These are phyloP conservation scores for Litoditis marina DNA, from an alignment of 2,888 invertebrate genomes.

Conservation along the genomic window DNA sequence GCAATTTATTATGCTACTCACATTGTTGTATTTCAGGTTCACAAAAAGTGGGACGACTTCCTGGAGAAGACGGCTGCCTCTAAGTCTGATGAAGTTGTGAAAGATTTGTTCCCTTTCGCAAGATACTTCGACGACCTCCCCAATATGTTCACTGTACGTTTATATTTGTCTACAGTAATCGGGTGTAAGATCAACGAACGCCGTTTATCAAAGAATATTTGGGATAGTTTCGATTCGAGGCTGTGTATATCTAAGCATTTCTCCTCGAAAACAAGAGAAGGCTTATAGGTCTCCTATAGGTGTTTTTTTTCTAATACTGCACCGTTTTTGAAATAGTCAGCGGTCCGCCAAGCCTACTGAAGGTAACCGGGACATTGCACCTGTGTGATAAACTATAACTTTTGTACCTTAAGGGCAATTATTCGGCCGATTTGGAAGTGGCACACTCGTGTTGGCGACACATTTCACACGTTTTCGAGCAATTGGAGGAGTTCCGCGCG, in stretches of 20 bases:
- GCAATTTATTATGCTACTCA: not conserved
- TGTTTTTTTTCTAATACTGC: conserved; percentile 8
- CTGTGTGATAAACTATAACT: no score
- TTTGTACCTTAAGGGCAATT: conserved; percentile 35
- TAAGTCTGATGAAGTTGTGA: conserved; percentile 65
- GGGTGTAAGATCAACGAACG: no score
- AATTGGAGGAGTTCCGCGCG: conserved; percentile 94
- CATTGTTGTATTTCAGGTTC: conserved; percentile 28
- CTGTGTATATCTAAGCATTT: not conserved
- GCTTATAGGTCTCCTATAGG: no score
- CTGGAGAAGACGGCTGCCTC: conserved; percentile 65
- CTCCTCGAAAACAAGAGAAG: no score
- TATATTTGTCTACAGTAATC: no score
- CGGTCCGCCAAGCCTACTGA: no score
- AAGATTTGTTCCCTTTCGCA: conserved; percentile 85
- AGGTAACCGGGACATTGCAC: no score
- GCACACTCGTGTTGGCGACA: conserved; percentile 90
- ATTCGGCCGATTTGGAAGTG: conserved; percentile 42
- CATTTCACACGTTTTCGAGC: conserved; percentile 89
- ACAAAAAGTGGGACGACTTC: conserved; percentile 78
- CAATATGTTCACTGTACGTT: conserved; percentile 77
- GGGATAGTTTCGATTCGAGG: not conserved
- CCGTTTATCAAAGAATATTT: no score
- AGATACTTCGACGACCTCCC: conserved; percentile 90
- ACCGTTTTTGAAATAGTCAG: no score